phyloP scores from a whole-genome alignment of 2,797 vertebrate genomes.

The Myoxocephalus aenaeus region DNA sequence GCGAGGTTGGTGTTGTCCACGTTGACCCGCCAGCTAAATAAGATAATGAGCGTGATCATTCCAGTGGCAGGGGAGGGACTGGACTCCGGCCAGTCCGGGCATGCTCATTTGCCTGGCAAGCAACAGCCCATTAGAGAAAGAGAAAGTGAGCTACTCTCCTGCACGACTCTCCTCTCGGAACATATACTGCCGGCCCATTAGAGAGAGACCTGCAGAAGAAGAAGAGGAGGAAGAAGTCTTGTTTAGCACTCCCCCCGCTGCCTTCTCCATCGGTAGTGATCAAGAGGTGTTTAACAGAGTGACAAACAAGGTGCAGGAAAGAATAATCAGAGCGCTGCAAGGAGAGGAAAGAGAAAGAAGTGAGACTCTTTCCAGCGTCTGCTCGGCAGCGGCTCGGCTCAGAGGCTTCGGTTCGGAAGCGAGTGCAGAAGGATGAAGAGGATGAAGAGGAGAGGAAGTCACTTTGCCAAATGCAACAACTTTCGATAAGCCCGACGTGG shows the following conservation, averaged over 20 bases:
- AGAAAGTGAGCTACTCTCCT: conserved; percentile 27
- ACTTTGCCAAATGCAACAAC: conserved; percentile 22
- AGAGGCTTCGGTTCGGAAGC: conserved; percentile 23
- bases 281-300: conserved; percentile 49
- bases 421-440: conserved; percentile 3
- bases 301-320: conserved; percentile 37
- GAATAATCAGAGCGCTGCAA: conserved; percentile 12
- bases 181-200: conserved; percentile 40
- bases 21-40: conserved; percentile 69
- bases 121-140: conserved; percentile 61
- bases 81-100: conserved; percentile 52
- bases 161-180: conserved; percentile 5
- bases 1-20: conserved; percentile 46
- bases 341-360: conserved; percentile 25
- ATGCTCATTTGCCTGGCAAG: conserved; percentile 60
- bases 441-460: conserved; percentile 37
- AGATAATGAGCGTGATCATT: conserved; percentile 75
- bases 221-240: conserved; percentile 6
- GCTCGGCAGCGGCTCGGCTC: conserved; percentile 19
- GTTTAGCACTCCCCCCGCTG: conserved; percentile 41
- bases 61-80: conserved; percentile 53
- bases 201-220: conserved; percentile 26
- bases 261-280: conserved; percentile 19
- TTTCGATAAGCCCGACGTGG: not conserved
- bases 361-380: conserved; percentile 24